phyloP scores from a whole-genome alignment of 2,888 invertebrate genomes.

The Sepioteuthis lessoniana region DNA sequence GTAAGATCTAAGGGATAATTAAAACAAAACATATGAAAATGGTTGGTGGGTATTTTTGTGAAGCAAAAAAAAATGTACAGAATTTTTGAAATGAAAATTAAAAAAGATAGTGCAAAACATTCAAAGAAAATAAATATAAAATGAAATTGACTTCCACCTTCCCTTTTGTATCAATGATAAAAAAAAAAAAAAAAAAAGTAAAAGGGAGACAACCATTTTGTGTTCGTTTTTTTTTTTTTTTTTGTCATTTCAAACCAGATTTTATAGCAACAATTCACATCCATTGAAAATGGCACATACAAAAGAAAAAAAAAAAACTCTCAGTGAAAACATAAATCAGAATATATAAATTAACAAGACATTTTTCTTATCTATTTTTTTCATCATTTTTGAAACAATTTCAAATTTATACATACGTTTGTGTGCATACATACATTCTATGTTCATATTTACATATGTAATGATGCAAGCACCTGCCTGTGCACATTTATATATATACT shows the following conservation, averaged over 20 bases:
- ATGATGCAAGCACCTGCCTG: not conserved
- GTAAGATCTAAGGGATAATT: not conserved
- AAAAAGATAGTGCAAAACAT: too few species aligned
- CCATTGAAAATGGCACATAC: not conserved
- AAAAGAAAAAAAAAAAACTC: not conserved
- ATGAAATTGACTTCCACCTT: not conserved
- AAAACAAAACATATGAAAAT: not conserved
- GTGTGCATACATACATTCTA: not conserved
- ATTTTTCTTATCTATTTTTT: constrained; percentile 33
- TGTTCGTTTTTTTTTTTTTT: not conserved
- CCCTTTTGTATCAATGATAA: not conserved
- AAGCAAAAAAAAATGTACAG: not conserved
- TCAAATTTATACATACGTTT: not conserved
- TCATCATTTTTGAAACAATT: constrained; percentile 3
- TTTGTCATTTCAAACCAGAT: constrained; percentile 20
- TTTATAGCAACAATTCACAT: not conserved
- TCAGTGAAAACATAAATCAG: not conserved
- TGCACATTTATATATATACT: constrained; percentile 9
- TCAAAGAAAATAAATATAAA: not conserved
- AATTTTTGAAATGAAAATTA: not conserved
- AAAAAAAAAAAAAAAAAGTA: not conserved
- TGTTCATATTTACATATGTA: not conserved
- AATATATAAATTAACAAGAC: constrained; percentile 33
- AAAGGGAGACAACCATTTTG: not conserved
- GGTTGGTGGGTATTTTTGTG: not conserved